These are phyloP conservation scores for Amyelois transitella DNA, from an alignment of 1,140 invertebrate species.

Conservation along the genomic window DNA sequence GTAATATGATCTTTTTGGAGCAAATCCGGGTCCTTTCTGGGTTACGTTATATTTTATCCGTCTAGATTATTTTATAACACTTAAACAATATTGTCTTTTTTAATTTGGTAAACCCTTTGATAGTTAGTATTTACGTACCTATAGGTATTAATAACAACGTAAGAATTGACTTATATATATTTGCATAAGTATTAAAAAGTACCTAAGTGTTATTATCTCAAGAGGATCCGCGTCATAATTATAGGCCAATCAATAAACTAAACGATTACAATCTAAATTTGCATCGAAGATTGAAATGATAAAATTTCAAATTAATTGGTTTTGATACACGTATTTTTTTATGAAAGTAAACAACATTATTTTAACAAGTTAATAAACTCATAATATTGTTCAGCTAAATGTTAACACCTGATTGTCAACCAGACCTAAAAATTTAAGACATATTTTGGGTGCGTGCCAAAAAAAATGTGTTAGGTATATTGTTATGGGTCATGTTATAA, in stretches of 20 bases:
- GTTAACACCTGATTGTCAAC: neutral
- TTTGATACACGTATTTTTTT: too few relatives aligned
- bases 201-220: neutral
- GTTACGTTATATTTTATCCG: too few relatives aligned
- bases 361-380: neutral
- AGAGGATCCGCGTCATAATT: neutral
- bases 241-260: neutral
- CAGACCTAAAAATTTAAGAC: neutral
- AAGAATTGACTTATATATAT: neutral
- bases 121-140: too few relatives aligned
- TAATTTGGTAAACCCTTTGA: too few relatives aligned
- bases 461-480: neutral
- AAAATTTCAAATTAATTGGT: too few relatives aligned
- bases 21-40: too few relatives aligned
- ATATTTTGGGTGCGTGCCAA: neutral
- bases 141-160: too few relatives aligned
- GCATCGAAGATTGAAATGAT: too few relatives aligned
- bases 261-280: neutral
- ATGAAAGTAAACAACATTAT: too few relatives aligned
- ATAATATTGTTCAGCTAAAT: neutral
- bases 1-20: too few relatives aligned
- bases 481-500: neutral
- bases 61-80: too few relatives aligned
- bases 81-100: too few relatives aligned
- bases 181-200: neutral